Evolutionary conservation across 2,113 vertebrate species (phyloP), one percentile per base, ranked within the genome.

Genomic region (Cebus imitator): DNA sequence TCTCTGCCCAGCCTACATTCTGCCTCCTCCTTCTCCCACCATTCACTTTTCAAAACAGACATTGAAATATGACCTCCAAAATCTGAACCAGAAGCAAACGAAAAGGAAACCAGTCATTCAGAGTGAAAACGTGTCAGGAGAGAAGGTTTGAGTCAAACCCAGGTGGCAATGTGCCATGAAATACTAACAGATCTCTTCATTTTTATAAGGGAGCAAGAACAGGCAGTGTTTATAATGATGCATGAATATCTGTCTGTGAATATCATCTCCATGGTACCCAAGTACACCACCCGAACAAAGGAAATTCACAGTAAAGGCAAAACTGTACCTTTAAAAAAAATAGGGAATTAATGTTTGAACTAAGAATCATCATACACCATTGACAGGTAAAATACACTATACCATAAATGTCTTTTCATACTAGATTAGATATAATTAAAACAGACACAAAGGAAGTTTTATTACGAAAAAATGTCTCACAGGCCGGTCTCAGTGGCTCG

Each of bases 61-160:
- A 52, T 43, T 90, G 58, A 97, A 96, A 96, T 32, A 48, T 87
- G 90, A 18, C 8, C 50, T 50, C 61, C 73, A 30, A 55, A 94
- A 72, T 70, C 80, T 18, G 84, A 97, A 95, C 27, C 73, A 94
- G 97, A 96, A 82, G 57, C 82, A 17, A 73, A 88, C 21, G 87
- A 58, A 82, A 76, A 82, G 91, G 83, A 96, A 95, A 11, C 23
- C 45, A 16, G 17, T 83, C 95, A 79, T 75, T 93, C 20, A 32
- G 94, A 52, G 81, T 66, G 91, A 80, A 48, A 97, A 97, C 2
- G 5, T 88, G 83, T 89, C 93, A 96, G 50, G 90, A 55, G 68
- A 84, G 73, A 93, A 52, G 18, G 16, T 12, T 70, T 83, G 92
- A 94, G 81, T 64, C 79, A 27, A 93, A 23, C 82, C 20, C 78